Percentiles rank a stretch among this genome's conserved stretches.
Evolutionary conservation across 2,888 invertebrate genomes (phyloP).

Genomic region (Eretmocerus hayati): DNA sequence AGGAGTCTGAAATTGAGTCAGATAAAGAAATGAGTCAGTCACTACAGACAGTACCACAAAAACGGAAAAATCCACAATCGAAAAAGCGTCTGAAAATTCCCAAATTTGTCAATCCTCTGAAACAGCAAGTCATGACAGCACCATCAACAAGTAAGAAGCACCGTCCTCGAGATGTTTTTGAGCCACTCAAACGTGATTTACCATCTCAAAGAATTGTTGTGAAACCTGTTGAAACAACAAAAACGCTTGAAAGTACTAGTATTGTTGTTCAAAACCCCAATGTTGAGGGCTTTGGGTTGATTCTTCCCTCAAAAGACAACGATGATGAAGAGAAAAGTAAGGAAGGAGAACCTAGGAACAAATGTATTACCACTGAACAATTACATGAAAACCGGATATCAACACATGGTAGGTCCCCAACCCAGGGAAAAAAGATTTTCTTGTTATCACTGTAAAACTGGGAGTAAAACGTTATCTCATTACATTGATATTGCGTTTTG

Average conservation of each 20-base stretch:
- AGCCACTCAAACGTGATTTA: constrained; percentile 45
- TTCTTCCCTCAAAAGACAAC: constrained; percentile 34
- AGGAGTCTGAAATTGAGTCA: constrained; percentile 62
- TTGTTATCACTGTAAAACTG: neutral
- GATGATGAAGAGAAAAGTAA: constrained; percentile 28
- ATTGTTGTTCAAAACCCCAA: constrained; percentile 1
- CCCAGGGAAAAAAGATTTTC: constrained; percentile 1
- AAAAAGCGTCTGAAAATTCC: constrained; percentile 51
- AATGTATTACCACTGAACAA: constrained; percentile 58
- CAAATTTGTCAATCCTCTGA: constrained; percentile 49
- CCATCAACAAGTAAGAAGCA: constrained; percentile 30
- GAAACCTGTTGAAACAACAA: constrained; percentile 43
- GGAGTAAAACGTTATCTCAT: constrained; percentile 2
- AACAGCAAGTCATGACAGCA: constrained; percentile 35
- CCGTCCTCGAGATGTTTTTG: constrained; percentile 54
- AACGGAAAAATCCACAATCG: constrained; percentile 44
- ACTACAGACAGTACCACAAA: constrained; percentile 47
- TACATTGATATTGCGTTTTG: too few relatives aligned
- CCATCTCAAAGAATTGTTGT: constrained; percentile 51
- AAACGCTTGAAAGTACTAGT: constrained; percentile 9
- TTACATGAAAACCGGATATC: constrained; percentile 64
- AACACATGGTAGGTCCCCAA: constrained; percentile 52
- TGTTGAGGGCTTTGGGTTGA: constrained; percentile 39
- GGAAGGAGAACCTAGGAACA: constrained; percentile 30
- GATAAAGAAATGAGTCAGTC: constrained; percentile 48